A percentile compares a stretch with the other conserved stretches of the same genome.
These are phyloP conservation scores for Sebastes trivittatus DNA, from an alignment of 2,797 vertebrate species.

Conservation along the genomic window DNA sequence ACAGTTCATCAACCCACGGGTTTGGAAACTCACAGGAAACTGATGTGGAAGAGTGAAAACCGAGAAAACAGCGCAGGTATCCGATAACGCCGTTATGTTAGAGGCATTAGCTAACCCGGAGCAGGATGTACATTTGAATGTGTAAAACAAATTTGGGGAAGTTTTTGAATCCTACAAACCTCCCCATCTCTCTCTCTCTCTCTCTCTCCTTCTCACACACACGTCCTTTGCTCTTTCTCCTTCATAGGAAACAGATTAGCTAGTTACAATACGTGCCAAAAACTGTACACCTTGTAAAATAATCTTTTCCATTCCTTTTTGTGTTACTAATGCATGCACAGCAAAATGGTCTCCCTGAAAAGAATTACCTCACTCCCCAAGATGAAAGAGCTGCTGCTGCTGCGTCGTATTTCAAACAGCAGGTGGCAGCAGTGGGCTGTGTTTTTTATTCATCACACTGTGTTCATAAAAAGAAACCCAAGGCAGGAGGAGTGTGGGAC, in stretches of 20 bases:
- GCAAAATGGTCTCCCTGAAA: constrained; percentile 31
- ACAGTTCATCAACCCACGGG: constrained; percentile 61
- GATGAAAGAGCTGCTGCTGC: constrained; percentile 10
- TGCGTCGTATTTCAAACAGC: constrained; percentile 38
- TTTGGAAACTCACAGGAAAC: constrained; percentile 26
- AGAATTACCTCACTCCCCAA: constrained; percentile 45
- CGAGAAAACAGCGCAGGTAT: constrained; percentile 18
- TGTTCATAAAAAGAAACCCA: constrained; percentile 33
- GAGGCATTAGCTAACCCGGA: constrained; percentile 28
- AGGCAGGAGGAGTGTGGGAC: background rate
- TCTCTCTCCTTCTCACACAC: background rate
- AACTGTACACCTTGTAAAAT: constrained; percentile 38
- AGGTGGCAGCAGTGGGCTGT: constrained; percentile 77
- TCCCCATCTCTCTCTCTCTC: background rate
- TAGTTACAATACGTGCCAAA: constrained; percentile 13
- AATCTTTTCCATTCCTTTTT: constrained; percentile 29
- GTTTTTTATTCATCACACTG: constrained; percentile 31
- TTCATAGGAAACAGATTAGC: constrained; percentile 9
- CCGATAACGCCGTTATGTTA: constrained; percentile 19
- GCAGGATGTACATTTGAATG: background rate
- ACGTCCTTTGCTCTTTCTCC: constrained; percentile 1
- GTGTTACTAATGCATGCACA: constrained; percentile 22
- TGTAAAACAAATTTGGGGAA: constrained; percentile 35
- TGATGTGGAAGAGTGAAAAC: background rate
- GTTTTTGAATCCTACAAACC: background rate